These are phyloP conservation scores for Drosophila antonietae DNA, from an alignment of 2,888 invertebrate species.

Conservation along the genomic window DNA sequence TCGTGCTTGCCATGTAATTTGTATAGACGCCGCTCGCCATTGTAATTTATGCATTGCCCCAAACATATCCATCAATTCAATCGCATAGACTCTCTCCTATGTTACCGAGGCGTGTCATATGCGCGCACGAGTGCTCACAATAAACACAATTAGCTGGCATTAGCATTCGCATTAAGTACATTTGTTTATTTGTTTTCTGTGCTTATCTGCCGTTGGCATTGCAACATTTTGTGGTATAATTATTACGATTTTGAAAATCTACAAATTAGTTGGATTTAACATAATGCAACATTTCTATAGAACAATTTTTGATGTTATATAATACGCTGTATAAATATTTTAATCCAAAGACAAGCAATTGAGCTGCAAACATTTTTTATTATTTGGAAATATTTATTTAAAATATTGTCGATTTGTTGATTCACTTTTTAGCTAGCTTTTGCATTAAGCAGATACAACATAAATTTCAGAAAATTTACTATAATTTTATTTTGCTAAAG, in stretches of 20 bases:
- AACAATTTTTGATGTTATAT: too few species aligned
- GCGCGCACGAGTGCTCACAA: conserved; percentile 27
- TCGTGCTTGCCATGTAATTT: conserved; percentile 62
- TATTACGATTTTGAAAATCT: background rate
- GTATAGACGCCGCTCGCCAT: conserved; percentile 35
- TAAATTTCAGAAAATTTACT: too few species aligned
- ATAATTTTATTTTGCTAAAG: too few species aligned
- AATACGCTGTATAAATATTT: too few species aligned
- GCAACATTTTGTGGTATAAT: conserved; percentile 1
- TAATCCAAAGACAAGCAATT: too few species aligned
- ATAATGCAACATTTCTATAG: too few species aligned
- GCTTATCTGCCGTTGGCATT: background rate
- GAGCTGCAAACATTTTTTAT: too few species aligned
- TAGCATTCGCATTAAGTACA: conserved; percentile 1
- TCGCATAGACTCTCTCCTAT: conserved; percentile 29
- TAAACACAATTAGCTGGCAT: conserved; percentile 45
- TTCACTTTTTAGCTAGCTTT: too few species aligned
- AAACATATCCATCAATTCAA: conserved; percentile 69
- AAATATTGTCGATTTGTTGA: too few species aligned
- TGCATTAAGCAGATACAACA: too few species aligned
- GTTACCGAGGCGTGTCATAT: conserved; percentile 11
- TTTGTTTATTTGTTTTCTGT: background rate
- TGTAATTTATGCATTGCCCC: conserved; percentile 61
- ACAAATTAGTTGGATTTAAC: background rate
- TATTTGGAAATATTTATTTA: too few species aligned